These are phyloP conservation scores for Apis florea DNA, from an alignment of 1,140 invertebrate genomes.

Conservation along the genomic window DNA sequence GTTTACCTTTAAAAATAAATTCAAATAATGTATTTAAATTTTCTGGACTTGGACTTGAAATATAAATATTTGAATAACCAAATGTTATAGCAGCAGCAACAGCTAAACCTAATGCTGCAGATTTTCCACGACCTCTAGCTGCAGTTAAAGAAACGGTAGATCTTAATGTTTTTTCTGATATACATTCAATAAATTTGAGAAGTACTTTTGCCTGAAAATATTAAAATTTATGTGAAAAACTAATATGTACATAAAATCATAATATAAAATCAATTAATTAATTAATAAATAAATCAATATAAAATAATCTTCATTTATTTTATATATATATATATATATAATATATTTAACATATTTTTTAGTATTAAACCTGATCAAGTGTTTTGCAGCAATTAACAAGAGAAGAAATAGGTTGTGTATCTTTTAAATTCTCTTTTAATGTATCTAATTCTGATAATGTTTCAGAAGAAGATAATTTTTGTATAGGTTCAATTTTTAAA, in stretches of 20 bases:
- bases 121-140: conserved; percentile 98
- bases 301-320: not conserved
- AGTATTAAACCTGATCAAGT: conserved; percentile 88
- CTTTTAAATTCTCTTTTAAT: conserved; percentile 89
- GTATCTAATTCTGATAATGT: conserved; percentile 84
- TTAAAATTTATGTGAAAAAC: conserved; percentile 6
- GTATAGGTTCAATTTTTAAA: conserved; percentile 87
- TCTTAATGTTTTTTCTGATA: conserved; percentile 94
- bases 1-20: conserved; percentile 93
- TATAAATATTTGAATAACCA: conserved; percentile 98
- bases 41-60: conserved; percentile 98
- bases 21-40: conserved; percentile 99
- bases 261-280: not conserved
- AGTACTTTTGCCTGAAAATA: conserved; percentile 88
- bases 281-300: not conserved
- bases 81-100: conserved; percentile 92
- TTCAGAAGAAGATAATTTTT: conserved; percentile 76
- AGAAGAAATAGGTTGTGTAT: conserved; percentile 94
- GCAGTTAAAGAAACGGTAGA: conserved; percentile 98
- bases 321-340: not conserved
- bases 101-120: conserved; percentile 97
- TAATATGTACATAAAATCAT: conserved; percentile 6
- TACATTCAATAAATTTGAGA: conserved; percentile 96
- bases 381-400: conserved; percentile 96
- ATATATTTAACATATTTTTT: too few species aligned